A percentile compares a stretch with the other conserved stretches of the same genome.
These are phyloP conservation scores for Himalopsyche anomala DNA, from an alignment of 2,888 invertebrate genomes.

Conservation along the genomic window DNA sequence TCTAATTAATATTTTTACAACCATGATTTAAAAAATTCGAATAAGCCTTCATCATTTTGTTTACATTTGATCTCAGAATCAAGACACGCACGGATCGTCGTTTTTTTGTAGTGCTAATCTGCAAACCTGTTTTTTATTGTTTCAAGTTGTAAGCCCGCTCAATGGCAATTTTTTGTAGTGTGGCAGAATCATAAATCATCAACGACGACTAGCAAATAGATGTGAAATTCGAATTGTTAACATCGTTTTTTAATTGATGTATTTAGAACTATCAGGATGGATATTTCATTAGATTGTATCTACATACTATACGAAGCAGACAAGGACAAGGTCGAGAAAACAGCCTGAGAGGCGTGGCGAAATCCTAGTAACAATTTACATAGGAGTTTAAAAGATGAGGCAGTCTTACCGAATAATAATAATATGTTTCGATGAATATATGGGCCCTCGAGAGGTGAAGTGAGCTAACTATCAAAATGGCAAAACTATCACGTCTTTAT, in stretches of 20 bases:
- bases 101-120: constrained; percentile 7
- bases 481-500: too few relatives aligned
- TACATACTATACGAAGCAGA: too few relatives aligned
- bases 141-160: constrained; percentile 6
- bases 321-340: too few relatives aligned
- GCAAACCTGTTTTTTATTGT: constrained; percentile 14
- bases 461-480: too few relatives aligned
- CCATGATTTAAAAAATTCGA: background rate
- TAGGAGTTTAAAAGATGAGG: too few relatives aligned
- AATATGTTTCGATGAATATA: too few relatives aligned
- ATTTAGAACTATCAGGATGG: too few relatives aligned
- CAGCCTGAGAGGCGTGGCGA: too few relatives aligned
- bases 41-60: constrained; percentile 6
- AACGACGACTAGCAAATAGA: background rate
- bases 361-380: too few relatives aligned
- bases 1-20: background rate
- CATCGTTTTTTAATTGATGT: background rate
- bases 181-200: background rate
- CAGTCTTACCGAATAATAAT: too few relatives aligned
- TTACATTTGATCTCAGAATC: constrained; percentile 8
- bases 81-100: background rate
- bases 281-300: too few relatives aligned
- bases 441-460: too few relatives aligned
- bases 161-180: constrained; percentile 8
- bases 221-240: background rate